These are phyloP conservation scores for Nestor notabilis DNA, from an alignment of 2,113 vertebrate genomes.

Conservation along the genomic window DNA sequence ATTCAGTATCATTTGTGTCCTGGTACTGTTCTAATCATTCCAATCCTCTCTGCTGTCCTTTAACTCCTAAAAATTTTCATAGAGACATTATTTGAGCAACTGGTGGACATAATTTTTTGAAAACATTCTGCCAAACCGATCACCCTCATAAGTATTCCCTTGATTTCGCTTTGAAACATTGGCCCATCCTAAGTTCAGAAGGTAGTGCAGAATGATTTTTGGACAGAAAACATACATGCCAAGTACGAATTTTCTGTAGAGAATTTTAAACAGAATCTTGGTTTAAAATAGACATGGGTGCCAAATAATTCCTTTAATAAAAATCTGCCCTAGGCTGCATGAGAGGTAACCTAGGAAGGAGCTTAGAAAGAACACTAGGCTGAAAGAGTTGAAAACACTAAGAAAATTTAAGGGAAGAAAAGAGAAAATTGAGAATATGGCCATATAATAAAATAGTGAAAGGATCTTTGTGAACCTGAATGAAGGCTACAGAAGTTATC, in stretches of 20 bases:
- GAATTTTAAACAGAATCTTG: neutral
- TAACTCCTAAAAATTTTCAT: neutral
- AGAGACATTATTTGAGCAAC: neutral
- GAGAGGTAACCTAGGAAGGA: neutral
- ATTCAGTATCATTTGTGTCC: neutral
- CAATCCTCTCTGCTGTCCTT: neutral
- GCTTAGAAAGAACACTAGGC: neutral
- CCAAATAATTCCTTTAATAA: neutral
- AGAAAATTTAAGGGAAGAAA: neutral
- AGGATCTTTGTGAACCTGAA: neutral
- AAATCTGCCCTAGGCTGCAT: neutral
- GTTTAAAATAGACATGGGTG: neutral
- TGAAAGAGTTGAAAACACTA: neutral
- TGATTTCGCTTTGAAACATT: neutral
- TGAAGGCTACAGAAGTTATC: neutral
- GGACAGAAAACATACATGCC: neutral
- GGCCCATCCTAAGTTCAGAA: neutral
- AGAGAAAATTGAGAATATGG: neutral
- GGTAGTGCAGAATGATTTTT: neutral
- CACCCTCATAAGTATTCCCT: neutral
- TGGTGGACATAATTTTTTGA: neutral
- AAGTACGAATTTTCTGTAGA: neutral
- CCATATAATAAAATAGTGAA: neutral
- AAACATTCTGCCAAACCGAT: neutral
- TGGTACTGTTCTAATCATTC: neutral